phyloP scores from a whole-genome alignment of 2,888 invertebrate genomes.

The Toxonevra muliebris region DNA sequence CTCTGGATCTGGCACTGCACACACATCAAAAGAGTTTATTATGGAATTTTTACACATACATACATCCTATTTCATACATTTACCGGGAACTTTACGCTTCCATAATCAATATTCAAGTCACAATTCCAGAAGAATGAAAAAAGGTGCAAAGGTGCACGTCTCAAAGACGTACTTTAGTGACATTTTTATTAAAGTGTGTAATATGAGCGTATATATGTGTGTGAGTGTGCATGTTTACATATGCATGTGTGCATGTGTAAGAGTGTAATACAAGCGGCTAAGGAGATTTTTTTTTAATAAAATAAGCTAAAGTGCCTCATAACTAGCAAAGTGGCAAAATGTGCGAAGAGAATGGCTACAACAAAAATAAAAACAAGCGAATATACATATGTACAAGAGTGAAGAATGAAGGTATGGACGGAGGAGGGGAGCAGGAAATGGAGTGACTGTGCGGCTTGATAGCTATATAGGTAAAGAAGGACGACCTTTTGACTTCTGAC shows the following conservation, averaged over 20 bases:
- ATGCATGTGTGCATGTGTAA: constrained; percentile 2
- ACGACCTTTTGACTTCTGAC: constrained; percentile 12
- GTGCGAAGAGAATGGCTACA: constrained; percentile 8
- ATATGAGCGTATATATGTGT: constrained; percentile 3
- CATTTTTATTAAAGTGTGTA: constrained; percentile 25
- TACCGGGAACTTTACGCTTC: constrained; percentile 18
- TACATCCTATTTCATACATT: too few relatives aligned
- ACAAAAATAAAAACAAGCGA: too few relatives aligned
- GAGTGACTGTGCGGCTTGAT: neutral
- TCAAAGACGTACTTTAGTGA: constrained; percentile 15
- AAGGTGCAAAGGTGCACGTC: constrained; percentile 20
- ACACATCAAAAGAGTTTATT: constrained; percentile 1
- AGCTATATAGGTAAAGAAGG: neutral
- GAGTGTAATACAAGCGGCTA: neutral
- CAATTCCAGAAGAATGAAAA: constrained; percentile 9
- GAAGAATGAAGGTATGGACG: too few relatives aligned
- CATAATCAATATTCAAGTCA: constrained; percentile 34
- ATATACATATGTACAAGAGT: too few relatives aligned
- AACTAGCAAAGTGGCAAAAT: constrained; percentile 24
- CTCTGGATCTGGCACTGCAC: neutral
- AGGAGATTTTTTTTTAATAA: constrained; percentile 16
- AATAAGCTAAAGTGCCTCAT: constrained; percentile 20
- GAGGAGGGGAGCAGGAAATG: too few relatives aligned
- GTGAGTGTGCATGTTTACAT: neutral
- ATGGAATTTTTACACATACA: constrained; percentile 2